Base-by-base conservation (phyloP, 2,797 vertebrate species). In the Galago senegalensis region DNA sequence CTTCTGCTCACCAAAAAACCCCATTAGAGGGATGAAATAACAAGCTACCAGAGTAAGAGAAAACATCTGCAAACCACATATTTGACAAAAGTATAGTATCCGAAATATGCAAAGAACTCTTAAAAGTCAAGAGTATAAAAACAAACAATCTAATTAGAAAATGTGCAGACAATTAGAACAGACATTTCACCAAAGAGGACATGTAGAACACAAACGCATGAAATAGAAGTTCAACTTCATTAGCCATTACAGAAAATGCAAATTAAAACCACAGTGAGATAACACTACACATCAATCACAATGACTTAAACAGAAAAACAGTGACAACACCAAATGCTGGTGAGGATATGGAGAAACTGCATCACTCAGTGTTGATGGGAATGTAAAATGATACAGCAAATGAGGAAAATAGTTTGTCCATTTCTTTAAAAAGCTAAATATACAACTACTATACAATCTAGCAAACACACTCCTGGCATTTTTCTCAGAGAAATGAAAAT, bases 401-500 rank as follows among this genome's bases (percentile, higher is more conserved):
- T 73, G 23, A 56, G 40, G 61, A 73, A 73, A 77, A 77, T 2
- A 67, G 21, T 76, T 29, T 73, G 29, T 31, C 17, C 75, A 53
- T 67, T 77, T 82, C 73, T 73, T 61, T 60, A 43, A 83, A 83
- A 75, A n/a, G 17, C 5, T 70, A 87, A 87, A 87, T 49, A 88
- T 20, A 17, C 65, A 67, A 67, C 17, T 67, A 67, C 3, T n/a
- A 80, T 27, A 60, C n/a, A 16, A 65, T 49, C 14, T 37, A 77
- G 34, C 81, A 90, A 96, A 87, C 65, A 23, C n/a, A 67, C 18
- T 73, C 12, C 63, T 75, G 23, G 16, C 37, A 81, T 61, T 85
- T 69, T 61, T 29, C 58, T 67, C 73, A 70, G 43, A 94, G 37
- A 94, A 94, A 94, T 79, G 17, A 95, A 89, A 92, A 87, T 43